phyloP scores from a whole-genome alignment of 1,140 invertebrate species.

The Tetramorium simillimum region DNA sequence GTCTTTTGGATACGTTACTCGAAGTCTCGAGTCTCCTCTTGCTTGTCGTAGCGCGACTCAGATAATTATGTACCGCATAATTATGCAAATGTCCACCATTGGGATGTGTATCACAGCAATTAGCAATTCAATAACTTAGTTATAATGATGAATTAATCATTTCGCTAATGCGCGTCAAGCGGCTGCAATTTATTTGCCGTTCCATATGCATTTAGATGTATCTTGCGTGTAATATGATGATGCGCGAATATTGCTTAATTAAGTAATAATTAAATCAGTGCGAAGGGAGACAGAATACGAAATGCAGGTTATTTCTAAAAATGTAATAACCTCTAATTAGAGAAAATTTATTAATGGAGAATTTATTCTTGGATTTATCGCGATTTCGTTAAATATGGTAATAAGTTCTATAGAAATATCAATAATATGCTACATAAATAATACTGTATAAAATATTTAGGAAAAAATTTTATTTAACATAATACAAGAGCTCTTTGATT shows the following conservation, averaged over 20 bases:
- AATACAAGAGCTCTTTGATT: no score
- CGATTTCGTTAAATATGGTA: neutral
- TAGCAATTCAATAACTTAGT: conserved; percentile 47
- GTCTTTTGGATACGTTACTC: conserved; percentile 12
- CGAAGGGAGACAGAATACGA: neutral
- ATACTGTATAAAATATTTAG: no score
- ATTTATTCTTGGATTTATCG: neutral
- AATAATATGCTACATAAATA: no score
- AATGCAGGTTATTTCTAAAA: neutral
- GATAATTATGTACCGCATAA: conserved; percentile 46
- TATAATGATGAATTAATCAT: conserved; percentile 48
- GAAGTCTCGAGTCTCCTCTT: conserved; percentile 1
- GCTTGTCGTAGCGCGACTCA: neutral
- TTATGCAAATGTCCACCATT: conserved; percentile 37
- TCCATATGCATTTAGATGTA: conserved; percentile 6
- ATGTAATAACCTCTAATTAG: neutral
- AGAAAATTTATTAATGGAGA: neutral
- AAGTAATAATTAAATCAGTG: neutral
- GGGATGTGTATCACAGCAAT: conserved; percentile 17
- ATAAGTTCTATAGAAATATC: neutral
- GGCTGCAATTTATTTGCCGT: conserved; percentile 4
- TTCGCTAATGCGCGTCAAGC: conserved; percentile 33
- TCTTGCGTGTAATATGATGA: neutral
- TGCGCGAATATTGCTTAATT: neutral
- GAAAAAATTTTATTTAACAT: no score